Evolutionary conservation across 2,113 vertebrate species (phyloP).

Genomic region (Rattus norvegicus): GRCr8 NC_086019.1:175416001-175416500

Average conservation of each 20-base stretch:
- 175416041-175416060: background rate
- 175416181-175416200: slow-evolving; percentile 43
- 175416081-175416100: background rate
- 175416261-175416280: background rate
- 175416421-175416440: background rate
- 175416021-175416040: background rate
- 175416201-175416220: background rate
- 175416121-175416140: background rate
- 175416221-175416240: background rate
- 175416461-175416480: background rate
- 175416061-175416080: background rate
- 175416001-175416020: background rate
- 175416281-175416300: background rate
- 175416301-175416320: background rate
- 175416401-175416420: background rate
- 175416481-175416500: background rate
- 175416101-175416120: background rate
- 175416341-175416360: background rate
- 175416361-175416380: background rate
- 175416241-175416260: slow-evolving; percentile 22
- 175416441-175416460: background rate
- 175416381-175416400: background rate
- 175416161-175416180: background rate
- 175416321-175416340: background rate
- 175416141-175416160: background rate